phyloP scores from a whole-genome alignment of 1,140 invertebrate genomes.

The Ladona fulva region DNA sequence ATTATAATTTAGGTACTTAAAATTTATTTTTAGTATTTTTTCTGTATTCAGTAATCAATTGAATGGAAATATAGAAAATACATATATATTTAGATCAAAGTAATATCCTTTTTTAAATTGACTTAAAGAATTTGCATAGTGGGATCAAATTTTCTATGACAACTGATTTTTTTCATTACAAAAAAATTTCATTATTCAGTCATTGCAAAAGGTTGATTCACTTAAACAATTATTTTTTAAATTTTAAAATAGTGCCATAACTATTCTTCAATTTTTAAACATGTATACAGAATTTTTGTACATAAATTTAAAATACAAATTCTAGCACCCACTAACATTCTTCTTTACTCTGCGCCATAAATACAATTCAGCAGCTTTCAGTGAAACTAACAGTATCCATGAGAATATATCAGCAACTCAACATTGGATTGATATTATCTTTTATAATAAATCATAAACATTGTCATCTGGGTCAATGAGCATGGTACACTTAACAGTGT shows the following conservation, averaged over 20 bases:
- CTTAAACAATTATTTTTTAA: no score
- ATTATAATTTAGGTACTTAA: no score
- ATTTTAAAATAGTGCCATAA: no score
- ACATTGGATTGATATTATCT: background rate
- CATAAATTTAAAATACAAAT: background rate
- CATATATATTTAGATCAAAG: background rate
- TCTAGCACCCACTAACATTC: constrained; percentile 10
- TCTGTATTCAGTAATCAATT: background rate
- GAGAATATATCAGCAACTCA: background rate
- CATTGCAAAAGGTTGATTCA: no score
- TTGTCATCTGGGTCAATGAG: background rate
- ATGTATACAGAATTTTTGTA: background rate
- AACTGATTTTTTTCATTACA: no score
- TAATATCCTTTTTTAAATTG: no score
- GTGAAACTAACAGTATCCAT: background rate
- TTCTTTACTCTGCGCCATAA: constrained; percentile 12
- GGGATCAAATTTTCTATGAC: no score
- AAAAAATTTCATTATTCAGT: no score
- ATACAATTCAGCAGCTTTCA: constrained; percentile 6
- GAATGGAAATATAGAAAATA: background rate
- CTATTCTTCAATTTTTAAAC: constrained; percentile 10
- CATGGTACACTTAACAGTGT: background rate
- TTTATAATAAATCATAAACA: background rate
- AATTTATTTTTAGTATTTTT: background rate
- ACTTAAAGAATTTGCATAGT: no score